A percentile compares a stretch with the other conserved stretches of the same genome.
Evolutionary conservation across 2,888 invertebrate genomes (phyloP).

Genomic region (Hymenopus coronatus): DNA sequence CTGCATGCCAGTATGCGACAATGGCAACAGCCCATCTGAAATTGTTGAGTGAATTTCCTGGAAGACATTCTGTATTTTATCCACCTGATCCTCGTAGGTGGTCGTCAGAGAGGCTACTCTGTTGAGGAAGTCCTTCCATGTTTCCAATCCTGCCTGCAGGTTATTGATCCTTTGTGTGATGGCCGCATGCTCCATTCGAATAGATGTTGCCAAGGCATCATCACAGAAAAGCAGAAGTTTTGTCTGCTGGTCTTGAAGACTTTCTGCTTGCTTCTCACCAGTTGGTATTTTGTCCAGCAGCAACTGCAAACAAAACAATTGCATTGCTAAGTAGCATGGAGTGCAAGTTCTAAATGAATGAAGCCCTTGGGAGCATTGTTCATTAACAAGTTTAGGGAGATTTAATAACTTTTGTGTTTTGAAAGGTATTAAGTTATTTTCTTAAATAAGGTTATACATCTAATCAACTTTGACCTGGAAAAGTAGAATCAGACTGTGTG

Average conservation of each 20-base stretch:
- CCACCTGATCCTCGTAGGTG: slow-evolving; percentile 62
- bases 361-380: too few relatives aligned
- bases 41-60: slow-evolving; percentile 62
- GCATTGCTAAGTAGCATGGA: not conserved
- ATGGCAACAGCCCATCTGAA: slow-evolving; percentile 44
- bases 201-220: slow-evolving; percentile 71
- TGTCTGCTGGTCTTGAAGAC: slow-evolving; percentile 63
- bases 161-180: slow-evolving; percentile 75
- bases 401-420: too few relatives aligned
- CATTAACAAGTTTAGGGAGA: not conserved
- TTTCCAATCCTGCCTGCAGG: slow-evolving; percentile 73
- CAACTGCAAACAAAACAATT: slow-evolving; percentile 33
- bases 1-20: slow-evolving; percentile 61
- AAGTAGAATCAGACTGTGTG: too few relatives aligned
- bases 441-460: too few relatives aligned
- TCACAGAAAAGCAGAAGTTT: slow-evolving; percentile 69
- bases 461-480: too few relatives aligned
- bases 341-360: too few relatives aligned
- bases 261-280: slow-evolving; percentile 64
- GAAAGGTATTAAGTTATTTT: too few relatives aligned
- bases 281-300: slow-evolving; percentile 66
- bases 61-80: slow-evolving; percentile 60
- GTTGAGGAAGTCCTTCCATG: slow-evolving; percentile 67
- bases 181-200: slow-evolving; percentile 78
- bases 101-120: slow-evolving; percentile 63